These are phyloP conservation scores for Oenanthe oenanthe DNA, from an alignment of 2,113 vertebrate species.

Conservation along the genomic window DNA sequence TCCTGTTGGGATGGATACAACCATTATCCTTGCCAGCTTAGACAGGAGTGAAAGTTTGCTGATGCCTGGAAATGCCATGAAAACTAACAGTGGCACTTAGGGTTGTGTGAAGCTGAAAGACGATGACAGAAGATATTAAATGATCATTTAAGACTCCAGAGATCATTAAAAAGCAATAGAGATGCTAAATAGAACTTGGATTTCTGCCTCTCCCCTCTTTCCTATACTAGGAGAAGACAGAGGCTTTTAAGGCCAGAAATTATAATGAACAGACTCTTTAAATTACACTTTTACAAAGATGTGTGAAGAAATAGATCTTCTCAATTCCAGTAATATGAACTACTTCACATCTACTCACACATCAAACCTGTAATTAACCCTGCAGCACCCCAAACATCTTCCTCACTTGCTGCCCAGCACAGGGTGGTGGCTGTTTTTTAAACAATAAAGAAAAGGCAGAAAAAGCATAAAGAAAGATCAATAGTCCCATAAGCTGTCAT, in stretches of 20 bases:
- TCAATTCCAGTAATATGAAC: not conserved
- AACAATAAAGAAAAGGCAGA: not conserved
- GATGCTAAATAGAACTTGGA: conserved; percentile 19
- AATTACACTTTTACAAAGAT: not conserved
- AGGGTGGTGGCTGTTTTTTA: not conserved
- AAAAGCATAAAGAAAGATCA: not conserved
- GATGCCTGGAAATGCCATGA: not conserved
- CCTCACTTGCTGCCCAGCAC: not conserved
- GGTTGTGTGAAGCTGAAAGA: conserved; percentile 9
- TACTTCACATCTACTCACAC: not conserved
- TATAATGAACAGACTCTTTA: not conserved
- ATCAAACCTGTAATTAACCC: not conserved
- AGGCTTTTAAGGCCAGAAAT: conserved; percentile 44
- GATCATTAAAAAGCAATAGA: conserved; percentile 45
- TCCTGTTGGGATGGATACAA: not conserved
- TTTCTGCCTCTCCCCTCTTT: not conserved
- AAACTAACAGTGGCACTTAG: not conserved
- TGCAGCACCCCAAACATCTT: not conserved
- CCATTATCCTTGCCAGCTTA: not conserved
- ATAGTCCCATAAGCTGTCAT: not conserved
- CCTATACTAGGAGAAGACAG: not conserved
- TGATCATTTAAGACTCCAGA: not conserved
- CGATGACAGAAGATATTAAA: conserved; percentile 31
- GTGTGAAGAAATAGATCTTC: conserved; percentile 17
- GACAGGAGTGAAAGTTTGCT: conserved; percentile 15